Evolutionary conservation across 1,140 invertebrate genomes (phyloP).

Genomic region (Phortica variegata): DNA sequence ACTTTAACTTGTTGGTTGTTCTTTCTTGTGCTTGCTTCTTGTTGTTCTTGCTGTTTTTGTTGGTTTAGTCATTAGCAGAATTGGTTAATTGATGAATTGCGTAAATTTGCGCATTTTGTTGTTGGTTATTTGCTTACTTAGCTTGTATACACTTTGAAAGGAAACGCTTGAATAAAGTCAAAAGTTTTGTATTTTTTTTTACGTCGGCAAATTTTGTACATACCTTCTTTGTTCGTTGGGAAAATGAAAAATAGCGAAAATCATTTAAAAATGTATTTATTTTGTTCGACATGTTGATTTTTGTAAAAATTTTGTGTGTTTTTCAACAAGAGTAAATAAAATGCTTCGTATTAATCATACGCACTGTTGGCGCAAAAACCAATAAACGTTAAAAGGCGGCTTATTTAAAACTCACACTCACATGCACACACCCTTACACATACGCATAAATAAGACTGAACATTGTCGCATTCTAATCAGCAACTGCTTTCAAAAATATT

Average conservation of each 20-base stretch:
- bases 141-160: not conserved
- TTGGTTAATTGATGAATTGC: slow-evolving; percentile 34
- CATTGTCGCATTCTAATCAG: not conserved
- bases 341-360: slow-evolving; percentile 48
- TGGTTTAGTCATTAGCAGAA: slow-evolving; percentile 25
- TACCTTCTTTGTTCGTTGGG: not conserved
- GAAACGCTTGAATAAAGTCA: not conserved
- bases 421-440: not conserved
- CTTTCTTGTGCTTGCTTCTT: not conserved
- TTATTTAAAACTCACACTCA: no score
- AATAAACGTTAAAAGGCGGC: not conserved
- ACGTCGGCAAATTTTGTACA: slow-evolving; percentile 22
- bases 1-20: not conserved
- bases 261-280: slow-evolving; percentile 22
- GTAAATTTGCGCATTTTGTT: slow-evolving; percentile 15
- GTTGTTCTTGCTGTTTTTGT: not conserved
- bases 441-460: not conserved
- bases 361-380: slow-evolving; percentile 22
- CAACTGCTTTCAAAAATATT: slow-evolving; percentile 5
- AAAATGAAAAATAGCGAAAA: slow-evolving; percentile 7
- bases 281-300: no score
- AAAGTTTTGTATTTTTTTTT: no score
- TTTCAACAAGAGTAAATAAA: slow-evolving; percentile 21
- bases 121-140: not conserved
- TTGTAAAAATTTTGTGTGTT: no score